A percentile compares a stretch with the other conserved stretches of the same genome.
These are phyloP conservation scores for Dolichomitus sp. DNA, from an alignment of 2,888 invertebrate species.

Conservation along the genomic window DNA sequence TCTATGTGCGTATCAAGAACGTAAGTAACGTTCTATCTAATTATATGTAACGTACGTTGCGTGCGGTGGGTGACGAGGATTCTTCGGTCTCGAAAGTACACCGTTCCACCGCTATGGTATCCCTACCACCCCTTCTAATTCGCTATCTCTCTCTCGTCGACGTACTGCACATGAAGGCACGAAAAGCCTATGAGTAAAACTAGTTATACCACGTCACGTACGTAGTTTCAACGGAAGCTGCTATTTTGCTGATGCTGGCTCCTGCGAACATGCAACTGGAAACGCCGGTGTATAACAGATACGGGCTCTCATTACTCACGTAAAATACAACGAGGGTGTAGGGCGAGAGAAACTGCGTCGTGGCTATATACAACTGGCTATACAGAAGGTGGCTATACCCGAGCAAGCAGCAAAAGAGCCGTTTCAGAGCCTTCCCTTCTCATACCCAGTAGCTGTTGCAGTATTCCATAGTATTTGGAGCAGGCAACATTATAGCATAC, in stretches of 20 bases:
- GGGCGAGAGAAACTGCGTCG: conserved; percentile 41
- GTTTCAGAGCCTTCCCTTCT: conserved; percentile 21
- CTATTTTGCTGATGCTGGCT: conserved; percentile 23
- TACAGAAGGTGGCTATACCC: conserved; percentile 10
- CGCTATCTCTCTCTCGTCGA: background rate
- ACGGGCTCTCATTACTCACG: conserved; percentile 53
- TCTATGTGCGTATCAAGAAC: background rate
- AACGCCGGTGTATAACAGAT: conserved; percentile 54
- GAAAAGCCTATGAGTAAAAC: conserved; percentile 46
- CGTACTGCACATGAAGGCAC: conserved; percentile 2
- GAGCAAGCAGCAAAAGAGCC: background rate
- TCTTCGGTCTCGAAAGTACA: background rate
- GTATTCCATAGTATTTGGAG: background rate
- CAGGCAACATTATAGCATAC: background rate
- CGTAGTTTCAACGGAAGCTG: conserved; percentile 47
- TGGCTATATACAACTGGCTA: conserved; percentile 13
- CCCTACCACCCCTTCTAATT: background rate
- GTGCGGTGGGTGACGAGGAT: background rate
- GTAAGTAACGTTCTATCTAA: background rate
- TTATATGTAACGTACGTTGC: background rate
- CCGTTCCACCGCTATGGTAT: background rate
- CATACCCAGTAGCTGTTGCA: conserved; percentile 1
- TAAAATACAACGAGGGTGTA: conserved; percentile 37
- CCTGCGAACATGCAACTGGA: conserved; percentile 41
- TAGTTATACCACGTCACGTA: conserved; percentile 56